phyloP scores from a whole-genome alignment of 2,797 vertebrate genomes.

The Phylloscopus collybita region DNA sequence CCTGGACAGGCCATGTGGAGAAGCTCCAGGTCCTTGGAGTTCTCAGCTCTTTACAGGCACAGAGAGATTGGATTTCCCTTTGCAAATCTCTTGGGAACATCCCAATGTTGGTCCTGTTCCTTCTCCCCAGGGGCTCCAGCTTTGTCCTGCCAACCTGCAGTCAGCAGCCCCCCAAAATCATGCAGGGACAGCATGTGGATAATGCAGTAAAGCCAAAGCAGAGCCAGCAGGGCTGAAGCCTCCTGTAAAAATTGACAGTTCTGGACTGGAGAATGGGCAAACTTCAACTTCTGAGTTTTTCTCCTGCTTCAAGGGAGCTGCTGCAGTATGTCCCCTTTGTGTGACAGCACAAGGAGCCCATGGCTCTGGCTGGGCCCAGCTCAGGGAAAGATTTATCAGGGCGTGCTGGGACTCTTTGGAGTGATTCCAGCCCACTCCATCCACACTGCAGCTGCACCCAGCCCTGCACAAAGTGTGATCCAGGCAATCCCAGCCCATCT shows the following conservation, averaged over 20 bases:
- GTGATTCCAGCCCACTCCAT: not conserved
- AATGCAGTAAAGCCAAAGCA: not conserved
- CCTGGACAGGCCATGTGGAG: not conserved
- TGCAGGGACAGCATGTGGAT: fast-evolving
- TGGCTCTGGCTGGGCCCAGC: not conserved
- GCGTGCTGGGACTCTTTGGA: not conserved
- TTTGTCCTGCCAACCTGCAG: not conserved
- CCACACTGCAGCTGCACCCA: not conserved
- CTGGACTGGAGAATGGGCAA: not conserved
- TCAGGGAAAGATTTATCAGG: not conserved
- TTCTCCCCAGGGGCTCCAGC: not conserved
- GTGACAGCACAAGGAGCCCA: not conserved
- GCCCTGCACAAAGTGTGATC: not conserved
- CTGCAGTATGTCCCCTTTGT: not conserved
- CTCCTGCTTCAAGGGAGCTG: not conserved
- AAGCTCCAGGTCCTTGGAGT: not conserved
- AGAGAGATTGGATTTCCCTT: not conserved
- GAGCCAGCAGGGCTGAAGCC: not conserved
- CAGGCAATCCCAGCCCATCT: not conserved
- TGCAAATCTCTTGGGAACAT: not conserved
- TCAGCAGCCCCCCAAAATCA: not conserved
- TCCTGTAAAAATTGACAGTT: not conserved
- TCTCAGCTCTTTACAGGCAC: not conserved
- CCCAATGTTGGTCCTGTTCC: not conserved
- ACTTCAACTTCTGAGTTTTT: not conserved